These are phyloP conservation scores for Diarsia dahlii DNA, from an alignment of 2,888 invertebrate genomes.

Conservation along the genomic window DNA sequence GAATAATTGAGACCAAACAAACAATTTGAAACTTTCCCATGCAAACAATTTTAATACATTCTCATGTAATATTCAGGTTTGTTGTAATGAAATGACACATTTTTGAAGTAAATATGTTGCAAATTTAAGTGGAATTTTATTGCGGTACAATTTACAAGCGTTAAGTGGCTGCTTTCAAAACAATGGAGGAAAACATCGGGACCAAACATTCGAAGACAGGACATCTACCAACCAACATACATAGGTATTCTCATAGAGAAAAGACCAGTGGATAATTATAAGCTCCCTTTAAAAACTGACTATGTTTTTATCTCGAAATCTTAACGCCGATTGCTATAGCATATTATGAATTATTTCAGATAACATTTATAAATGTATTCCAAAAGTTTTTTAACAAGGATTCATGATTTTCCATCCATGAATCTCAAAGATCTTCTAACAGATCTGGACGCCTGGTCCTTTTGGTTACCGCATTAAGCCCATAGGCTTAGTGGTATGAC, in stretches of 20 bases:
- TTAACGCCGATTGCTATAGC: not conserved
- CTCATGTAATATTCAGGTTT: slow-evolving; percentile 28
- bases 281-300: not conserved
- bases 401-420: not conserved
- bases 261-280: too few species aligned
- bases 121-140: slow-evolving; percentile 41
- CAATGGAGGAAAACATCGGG: not conserved
- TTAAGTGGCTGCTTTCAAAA: slow-evolving; percentile 4
- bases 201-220: not conserved
- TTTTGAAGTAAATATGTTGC: slow-evolving; percentile 68
- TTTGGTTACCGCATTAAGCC: slow-evolving; percentile 43
- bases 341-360: not conserved
- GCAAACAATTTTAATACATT: slow-evolving; percentile 31
- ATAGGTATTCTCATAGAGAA: not conserved
- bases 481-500: slow-evolving; percentile 36
- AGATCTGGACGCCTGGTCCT: slow-evolving; percentile 32
- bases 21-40: slow-evolving; percentile 4
- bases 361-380: slow-evolving; percentile 5
- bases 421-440: slow-evolving; percentile 30
- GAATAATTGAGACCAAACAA: slow-evolving; percentile 10
- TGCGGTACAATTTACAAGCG: slow-evolving; percentile 28
- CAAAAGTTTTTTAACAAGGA: slow-evolving; percentile 6
- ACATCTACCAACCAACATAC: not conserved
- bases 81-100: slow-evolving; percentile 59
- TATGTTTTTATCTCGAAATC: not conserved